A percentile compares a stretch with the other conserved stretches of the same genome.
Conservation (phyloP, 2,797 vertebrate species). For the Alfaro cultratus region DNA sequence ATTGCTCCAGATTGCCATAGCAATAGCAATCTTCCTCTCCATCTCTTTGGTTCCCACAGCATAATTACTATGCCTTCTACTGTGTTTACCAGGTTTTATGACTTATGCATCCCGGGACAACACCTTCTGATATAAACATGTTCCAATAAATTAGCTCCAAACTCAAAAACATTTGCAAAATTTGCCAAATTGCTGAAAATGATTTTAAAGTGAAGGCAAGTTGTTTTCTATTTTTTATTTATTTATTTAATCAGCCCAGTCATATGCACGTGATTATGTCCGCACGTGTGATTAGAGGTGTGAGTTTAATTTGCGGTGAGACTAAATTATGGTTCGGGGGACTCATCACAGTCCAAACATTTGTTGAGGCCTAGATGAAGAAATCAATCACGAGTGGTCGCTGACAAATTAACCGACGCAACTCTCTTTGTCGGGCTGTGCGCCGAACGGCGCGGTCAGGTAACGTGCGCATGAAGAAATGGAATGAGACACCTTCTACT, state of each 20-base stretch:
- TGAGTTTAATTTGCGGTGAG: constrained; percentile 64
- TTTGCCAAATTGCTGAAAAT: neutral
- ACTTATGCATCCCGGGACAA: neutral
- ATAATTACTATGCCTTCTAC: neutral
- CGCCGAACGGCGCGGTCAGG: constrained; percentile 62
- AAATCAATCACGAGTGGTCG: constrained; percentile 72
- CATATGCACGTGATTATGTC: constrained; percentile 4
- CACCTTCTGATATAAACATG: neutral
- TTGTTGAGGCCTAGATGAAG: constrained; percentile 70
- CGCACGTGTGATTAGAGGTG: constrained; percentile 40
- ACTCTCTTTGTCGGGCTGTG: constrained; percentile 60
- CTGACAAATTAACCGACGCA: constrained; percentile 70
- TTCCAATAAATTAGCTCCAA: neutral
- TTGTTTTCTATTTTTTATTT: neutral
- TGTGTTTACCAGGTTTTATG: neutral
- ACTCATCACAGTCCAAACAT: constrained; percentile 71
- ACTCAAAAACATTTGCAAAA: neutral
- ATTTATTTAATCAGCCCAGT: constrained; percentile 1
- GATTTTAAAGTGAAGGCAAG: neutral
- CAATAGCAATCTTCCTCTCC: neutral
- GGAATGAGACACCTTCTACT: constrained; percentile 70
- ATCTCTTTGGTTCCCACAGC: neutral
- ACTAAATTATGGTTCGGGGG: constrained; percentile 63
- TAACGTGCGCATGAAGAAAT: constrained; percentile 68
- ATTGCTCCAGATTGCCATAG: neutral